These are phyloP conservation scores for Lordiphosa collinella DNA, from an alignment of 1,140 invertebrate genomes.

Conservation along the genomic window DNA sequence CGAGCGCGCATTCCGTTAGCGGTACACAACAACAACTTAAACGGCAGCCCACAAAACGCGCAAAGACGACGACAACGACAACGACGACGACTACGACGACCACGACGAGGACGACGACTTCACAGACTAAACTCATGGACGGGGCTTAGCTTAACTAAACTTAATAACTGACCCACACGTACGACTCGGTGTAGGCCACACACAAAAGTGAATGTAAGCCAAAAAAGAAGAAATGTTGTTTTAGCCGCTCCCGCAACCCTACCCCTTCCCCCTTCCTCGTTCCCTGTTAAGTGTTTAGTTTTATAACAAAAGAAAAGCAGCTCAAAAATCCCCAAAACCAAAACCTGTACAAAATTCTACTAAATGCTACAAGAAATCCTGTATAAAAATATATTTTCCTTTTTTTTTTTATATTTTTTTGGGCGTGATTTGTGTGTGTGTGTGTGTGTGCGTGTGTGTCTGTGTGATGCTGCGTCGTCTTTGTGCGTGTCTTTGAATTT, in stretches of 20 bases:
- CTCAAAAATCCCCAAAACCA: slow-evolving; percentile 2
- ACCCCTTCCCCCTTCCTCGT: background rate
- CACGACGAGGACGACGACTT: background rate
- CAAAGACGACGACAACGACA: slow-evolving; percentile 13
- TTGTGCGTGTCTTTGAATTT: slow-evolving; percentile 73
- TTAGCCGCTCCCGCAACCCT: background rate
- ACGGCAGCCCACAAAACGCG: background rate
- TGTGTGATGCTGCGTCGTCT: slow-evolving; percentile 38
- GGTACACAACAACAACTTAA: slow-evolving; percentile 5
- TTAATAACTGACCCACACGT: background rate
- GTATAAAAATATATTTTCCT: slow-evolving; percentile 20
- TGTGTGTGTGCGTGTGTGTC: slow-evolving; percentile 21
- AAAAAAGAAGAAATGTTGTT: background rate
- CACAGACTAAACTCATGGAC: background rate
- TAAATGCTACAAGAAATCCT: background rate
- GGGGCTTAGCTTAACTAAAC: too few relatives aligned
- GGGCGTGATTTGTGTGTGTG: slow-evolving; percentile 6
- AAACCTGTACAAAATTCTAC: slow-evolving; percentile 8
- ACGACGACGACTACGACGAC: background rate
- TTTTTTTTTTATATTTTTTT: slow-evolving; percentile 20
- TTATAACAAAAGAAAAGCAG: slow-evolving; percentile 31
- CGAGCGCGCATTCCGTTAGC: slow-evolving; percentile 37
- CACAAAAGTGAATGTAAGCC: slow-evolving; percentile 36
- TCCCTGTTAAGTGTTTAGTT: slow-evolving; percentile 24
- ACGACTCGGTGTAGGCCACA: slow-evolving; percentile 1